Base-by-base conservation (phyloP, 2,888 invertebrate species). In the Cheilosia pagana region DNA sequence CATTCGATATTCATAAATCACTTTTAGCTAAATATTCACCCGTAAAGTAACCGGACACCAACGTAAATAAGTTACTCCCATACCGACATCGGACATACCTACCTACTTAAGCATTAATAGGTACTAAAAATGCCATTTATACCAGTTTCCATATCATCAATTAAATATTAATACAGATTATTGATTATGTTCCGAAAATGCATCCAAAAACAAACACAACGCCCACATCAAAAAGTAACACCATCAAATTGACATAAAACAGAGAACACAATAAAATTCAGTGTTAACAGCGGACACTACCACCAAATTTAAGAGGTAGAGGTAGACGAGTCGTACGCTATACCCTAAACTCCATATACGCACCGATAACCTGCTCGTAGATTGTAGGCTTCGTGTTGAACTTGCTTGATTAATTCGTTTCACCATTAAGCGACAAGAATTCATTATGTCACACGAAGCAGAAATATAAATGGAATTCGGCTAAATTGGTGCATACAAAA, bases 341-440 rank as follows among this genome's bases (percentile, higher is more conserved):
- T 45, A 59, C 14, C 8, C 21, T 14, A n/a, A 12, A 39, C 21
- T 21, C 43, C 68, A 21, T 31, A 35, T 35, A 31, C n/a, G n/a
- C n/a, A n/a, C 28, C 67, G 8, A 67, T 35, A 23, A 41, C 14
- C 52, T 25, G 25, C 3, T 52, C 14, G 14, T 53, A 67, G 45
- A 43, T 68, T 55, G 48, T 48, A 45, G 19, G 50, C 25, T 48
- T 8, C 16, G 14, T 21, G n/a, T 48, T 48, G 14, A 35, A 50
- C 43, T 35, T 31, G 48, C 8, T 19, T 71, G 71, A 71, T 71
- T 60, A 71, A 71, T 60, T 23, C 48, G 39, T 60, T 28, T 48
- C 70, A 71, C 57, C 55, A 55, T 57, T 57, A 50, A 52, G 28
- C 43, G 55, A 8, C 21, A 39, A 10, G 23, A 7, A 28, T 28